A percentile compares a stretch with the other conserved stretches of the same genome.
These are phyloP conservation scores for Scomber colias DNA, from an alignment of 2,113 vertebrate species.

Conservation along the genomic window DNA sequence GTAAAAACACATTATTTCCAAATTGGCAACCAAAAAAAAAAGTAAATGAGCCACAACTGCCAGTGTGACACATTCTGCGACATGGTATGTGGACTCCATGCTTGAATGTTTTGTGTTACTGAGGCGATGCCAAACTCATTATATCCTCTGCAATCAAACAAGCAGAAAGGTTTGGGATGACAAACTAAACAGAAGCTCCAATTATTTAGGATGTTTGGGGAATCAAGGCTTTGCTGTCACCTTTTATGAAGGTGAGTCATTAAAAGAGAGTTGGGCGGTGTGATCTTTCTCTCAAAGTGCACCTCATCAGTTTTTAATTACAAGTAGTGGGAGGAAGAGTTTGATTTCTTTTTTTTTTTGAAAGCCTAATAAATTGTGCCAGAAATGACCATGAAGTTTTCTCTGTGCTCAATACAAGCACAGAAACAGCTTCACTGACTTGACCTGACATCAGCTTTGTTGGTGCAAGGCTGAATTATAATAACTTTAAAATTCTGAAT, in stretches of 20 bases:
- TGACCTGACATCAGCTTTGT: not conserved
- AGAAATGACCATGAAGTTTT: too few relatives aligned
- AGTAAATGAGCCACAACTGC: slow-evolving; percentile 55
- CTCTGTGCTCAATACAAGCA: too few relatives aligned
- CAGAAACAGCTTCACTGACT: not conserved
- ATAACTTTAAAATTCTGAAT: not conserved
- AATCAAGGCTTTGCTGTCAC: not conserved
- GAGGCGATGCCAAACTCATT: slow-evolving; percentile 41
- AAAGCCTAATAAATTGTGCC: not conserved
- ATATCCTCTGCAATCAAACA: not conserved
- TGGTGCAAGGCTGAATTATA: not conserved
- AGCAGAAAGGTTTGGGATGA: not conserved
- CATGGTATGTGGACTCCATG: slow-evolving; percentile 31
- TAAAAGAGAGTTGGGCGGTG: not conserved
- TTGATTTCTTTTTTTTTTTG: not conserved
- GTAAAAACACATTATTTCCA: slow-evolving; percentile 55
- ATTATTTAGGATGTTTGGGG: not conserved
- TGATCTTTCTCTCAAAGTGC: not conserved
- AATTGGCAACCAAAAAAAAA: slow-evolving; percentile 51
- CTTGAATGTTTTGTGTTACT: slow-evolving; percentile 41
- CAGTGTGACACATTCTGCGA: slow-evolving; percentile 39
- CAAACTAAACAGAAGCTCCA: not conserved
- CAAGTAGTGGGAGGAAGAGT: not conserved
- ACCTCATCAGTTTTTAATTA: not conserved
- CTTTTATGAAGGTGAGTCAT: not conserved